Percentiles rank a stretch among this genome's conserved stretches.
phyloP scores from a whole-genome alignment of 2,888 invertebrate species.

The Helobdella robusta region DNA sequence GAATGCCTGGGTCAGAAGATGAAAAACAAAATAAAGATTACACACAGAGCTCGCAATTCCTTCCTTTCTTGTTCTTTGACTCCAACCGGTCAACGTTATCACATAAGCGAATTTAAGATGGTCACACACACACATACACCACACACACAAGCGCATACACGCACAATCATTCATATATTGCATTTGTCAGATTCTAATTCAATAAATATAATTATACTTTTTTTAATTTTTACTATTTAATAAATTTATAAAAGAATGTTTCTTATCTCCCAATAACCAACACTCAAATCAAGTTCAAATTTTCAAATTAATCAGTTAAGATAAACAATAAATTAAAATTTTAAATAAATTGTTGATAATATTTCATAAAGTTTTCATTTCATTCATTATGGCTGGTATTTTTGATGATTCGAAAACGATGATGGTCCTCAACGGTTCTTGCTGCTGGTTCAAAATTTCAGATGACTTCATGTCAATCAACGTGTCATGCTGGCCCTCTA shows the following conservation, averaged over 20 bases:
- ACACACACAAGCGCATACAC: no score
- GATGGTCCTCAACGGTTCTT: slow-evolving; percentile 21
- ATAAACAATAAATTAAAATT: neutral
- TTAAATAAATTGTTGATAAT: no score
- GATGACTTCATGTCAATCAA: slow-evolving; percentile 7
- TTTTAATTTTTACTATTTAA: neutral
- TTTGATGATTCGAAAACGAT: slow-evolving; percentile 19
- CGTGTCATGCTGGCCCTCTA: slow-evolving; percentile 19
- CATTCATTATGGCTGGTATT: slow-evolving; percentile 20
- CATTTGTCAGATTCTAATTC: neutral
- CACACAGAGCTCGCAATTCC: no score
- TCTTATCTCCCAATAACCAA: neutral
- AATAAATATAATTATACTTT: neutral
- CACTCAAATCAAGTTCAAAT: neutral
- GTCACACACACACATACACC: no score
- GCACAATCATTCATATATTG: no score
- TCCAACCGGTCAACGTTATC: no score
- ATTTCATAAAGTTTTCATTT: slow-evolving; percentile 15
- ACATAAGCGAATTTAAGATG: no score
- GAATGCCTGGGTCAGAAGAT: no score
- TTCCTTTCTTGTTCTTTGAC: no score
- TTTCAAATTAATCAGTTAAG: neutral
- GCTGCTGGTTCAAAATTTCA: slow-evolving; percentile 1
- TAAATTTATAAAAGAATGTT: neutral
- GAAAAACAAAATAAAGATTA: no score